Evolutionary conservation across 2,113 vertebrate genomes (phyloP).

Genomic region (Takifugu bimaculatus): DNA sequence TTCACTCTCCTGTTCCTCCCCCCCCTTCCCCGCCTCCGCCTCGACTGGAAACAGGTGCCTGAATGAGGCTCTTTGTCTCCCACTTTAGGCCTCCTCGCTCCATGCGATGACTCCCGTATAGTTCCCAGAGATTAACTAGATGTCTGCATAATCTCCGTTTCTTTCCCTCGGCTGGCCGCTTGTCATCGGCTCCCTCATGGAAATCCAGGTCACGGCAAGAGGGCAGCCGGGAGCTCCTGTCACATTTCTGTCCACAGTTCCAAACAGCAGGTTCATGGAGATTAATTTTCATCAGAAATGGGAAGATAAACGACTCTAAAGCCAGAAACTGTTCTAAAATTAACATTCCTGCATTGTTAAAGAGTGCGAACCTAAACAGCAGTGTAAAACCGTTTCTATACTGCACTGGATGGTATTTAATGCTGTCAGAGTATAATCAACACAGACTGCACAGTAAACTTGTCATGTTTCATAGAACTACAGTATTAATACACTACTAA

Average conservation of each 20-base stretch:
- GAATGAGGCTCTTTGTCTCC: conserved; percentile 55
- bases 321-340: neutral
- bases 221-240: conserved; percentile 6
- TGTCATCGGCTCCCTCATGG: conserved; percentile 29
- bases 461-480: too few relatives aligned
- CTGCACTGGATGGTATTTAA: too few relatives aligned
- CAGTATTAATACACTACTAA: too few relatives aligned
- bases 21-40: neutral
- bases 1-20: neutral
- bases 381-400: too few relatives aligned
- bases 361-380: neutral
- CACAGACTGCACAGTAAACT: too few relatives aligned
- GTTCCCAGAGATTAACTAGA: conserved; percentile 29
- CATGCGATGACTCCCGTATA: conserved; percentile 8
- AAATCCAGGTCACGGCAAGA: conserved; percentile 27
- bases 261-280: neutral
- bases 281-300: neutral
- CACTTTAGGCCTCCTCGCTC: conserved; percentile 2
- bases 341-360: neutral
- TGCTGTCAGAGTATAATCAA: too few relatives aligned
- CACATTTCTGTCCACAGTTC: conserved; percentile 8
- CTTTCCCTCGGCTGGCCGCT: neutral
- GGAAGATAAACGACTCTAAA: neutral
- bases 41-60: conserved; percentile 57
- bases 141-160: conserved; percentile 33